A percentile compares a stretch with the other conserved stretches of the same genome.
Evolutionary conservation across 2,797 vertebrate genomes (phyloP).

Genomic region (Halcyon smyrnensis): DNA sequence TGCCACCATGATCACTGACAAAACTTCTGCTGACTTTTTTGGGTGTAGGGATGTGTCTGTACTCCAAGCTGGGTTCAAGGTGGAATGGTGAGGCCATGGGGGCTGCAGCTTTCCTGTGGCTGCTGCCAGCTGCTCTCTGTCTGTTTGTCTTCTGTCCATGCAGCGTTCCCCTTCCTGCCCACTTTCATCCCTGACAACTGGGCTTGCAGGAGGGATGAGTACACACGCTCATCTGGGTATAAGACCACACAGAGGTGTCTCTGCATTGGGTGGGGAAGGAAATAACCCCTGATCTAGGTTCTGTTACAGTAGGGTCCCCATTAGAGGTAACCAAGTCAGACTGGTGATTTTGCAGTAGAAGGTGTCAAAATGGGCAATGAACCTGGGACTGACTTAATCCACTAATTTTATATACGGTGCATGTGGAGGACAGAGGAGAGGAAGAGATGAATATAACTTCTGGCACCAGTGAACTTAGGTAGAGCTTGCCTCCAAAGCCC

Average conservation of each 20-base stretch:
- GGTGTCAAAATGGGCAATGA: not conserved
- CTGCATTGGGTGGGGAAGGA: not conserved
- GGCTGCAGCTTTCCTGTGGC: not conserved
- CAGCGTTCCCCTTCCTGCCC: not conserved
- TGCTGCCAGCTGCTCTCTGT: not conserved
- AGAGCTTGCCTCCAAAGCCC: not conserved
- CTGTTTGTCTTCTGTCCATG: too few relatives aligned
- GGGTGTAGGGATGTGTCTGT: not conserved
- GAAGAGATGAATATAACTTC: not conserved
- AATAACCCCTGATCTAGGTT: rapidly evolving
- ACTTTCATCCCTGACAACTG: not conserved
- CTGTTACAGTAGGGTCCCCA: not conserved
- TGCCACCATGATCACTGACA: not conserved
- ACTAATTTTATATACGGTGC: not conserved
- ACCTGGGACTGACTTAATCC: not conserved
- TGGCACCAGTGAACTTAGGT: not conserved
- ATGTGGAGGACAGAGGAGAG: not conserved
- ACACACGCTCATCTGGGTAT: not conserved
- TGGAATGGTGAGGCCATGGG: not conserved
- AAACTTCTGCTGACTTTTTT: not conserved
- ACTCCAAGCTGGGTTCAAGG: not conserved
- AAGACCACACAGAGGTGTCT: not conserved
- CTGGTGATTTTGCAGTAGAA: not conserved
- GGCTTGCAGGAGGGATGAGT: not conserved
- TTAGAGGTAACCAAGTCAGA: not conserved